Conservation (phyloP, 2,888 invertebrate genomes). For the Pocota personata region DNA sequence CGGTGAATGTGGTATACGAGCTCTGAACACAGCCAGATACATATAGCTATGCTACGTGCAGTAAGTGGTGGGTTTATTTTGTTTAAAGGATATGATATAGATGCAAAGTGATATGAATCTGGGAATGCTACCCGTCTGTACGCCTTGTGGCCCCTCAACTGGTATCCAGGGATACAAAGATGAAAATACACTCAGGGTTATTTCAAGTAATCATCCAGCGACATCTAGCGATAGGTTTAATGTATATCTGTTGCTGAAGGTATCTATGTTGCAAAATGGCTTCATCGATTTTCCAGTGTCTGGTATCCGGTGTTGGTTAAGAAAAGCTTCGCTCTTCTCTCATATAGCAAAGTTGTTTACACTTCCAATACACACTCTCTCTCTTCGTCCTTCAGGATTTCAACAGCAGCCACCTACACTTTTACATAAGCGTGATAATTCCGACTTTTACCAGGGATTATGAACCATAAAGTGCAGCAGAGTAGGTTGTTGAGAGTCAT, state of each 20-base stretch:
- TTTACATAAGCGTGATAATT: slow-evolving; percentile 38
- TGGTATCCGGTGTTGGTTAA: slow-evolving; percentile 28
- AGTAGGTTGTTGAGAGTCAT: background rate
- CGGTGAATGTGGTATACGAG: slow-evolving; percentile 1
- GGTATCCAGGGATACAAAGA: slow-evolving; percentile 31
- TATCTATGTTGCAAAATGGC: slow-evolving; percentile 19
- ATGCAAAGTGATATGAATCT: slow-evolving; percentile 17
- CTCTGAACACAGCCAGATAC: background rate
- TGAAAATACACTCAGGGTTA: slow-evolving; percentile 17
- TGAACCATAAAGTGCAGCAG: slow-evolving; percentile 15
- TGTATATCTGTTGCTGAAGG: slow-evolving; percentile 30
- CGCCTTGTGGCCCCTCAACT: background rate
- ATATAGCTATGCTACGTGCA: background rate
- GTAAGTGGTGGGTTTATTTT: slow-evolving; percentile 47
- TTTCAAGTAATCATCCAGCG: slow-evolving; percentile 22
- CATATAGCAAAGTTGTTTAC: background rate
- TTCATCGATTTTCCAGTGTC: slow-evolving; percentile 71
- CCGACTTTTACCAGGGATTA: slow-evolving; percentile 42
- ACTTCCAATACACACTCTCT: background rate
- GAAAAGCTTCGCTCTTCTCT: slow-evolving; percentile 39
- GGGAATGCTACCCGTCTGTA: background rate
- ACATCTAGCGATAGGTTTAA: slow-evolving; percentile 37
- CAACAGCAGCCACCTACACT: background rate
- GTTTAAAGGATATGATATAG: slow-evolving; percentile 13
- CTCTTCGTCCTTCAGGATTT: background rate